Evolutionary conservation across 1,140 invertebrate genomes (phyloP).

Genomic region (Calephelis virginiensis): DNA sequence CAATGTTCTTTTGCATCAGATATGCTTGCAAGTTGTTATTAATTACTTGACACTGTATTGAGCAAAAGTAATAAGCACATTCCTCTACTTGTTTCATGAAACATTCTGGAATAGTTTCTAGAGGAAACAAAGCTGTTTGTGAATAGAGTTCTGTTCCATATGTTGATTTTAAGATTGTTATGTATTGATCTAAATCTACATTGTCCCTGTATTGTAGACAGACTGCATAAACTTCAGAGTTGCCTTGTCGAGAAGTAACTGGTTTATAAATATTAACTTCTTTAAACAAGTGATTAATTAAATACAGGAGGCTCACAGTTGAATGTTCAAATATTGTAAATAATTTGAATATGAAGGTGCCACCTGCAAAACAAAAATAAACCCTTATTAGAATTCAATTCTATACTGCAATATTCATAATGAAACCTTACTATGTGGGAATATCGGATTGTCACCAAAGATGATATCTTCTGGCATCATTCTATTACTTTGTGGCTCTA

Average conservation of each 20-base stretch:
- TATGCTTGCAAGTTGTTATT: constrained; percentile 82
- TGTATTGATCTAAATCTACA: constrained; percentile 61
- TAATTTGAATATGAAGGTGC: constrained; percentile 93
- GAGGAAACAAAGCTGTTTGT: constrained; percentile 80
- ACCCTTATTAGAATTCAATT: too few species aligned
- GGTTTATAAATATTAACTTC: constrained; percentile 91
- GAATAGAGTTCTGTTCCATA: constrained; percentile 72
- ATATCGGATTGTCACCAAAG: not conserved
- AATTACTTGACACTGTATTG: constrained; percentile 82
- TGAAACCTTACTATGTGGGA: constrained; percentile 10
- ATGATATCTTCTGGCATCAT: too few species aligned
- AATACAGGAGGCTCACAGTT: constrained; percentile 88
- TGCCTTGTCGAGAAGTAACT: constrained; percentile 93
- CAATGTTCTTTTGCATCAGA: constrained; percentile 71
- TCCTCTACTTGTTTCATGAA: constrained; percentile 85
- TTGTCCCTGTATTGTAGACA: constrained; percentile 83
- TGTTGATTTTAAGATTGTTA: constrained; percentile 72
- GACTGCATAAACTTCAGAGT: constrained; percentile 95
- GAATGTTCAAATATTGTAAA: constrained; percentile 94
- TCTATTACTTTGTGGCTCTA: too few species aligned
- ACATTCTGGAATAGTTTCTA: constrained; percentile 80
- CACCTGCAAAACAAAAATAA: constrained; percentile 77
- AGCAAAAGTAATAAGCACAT: constrained; percentile 82
- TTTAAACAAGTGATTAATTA: constrained; percentile 87
- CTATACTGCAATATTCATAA: not conserved